phyloP scores from a whole-genome alignment of 2,888 invertebrate species.

The Ophraella communa region DNA sequence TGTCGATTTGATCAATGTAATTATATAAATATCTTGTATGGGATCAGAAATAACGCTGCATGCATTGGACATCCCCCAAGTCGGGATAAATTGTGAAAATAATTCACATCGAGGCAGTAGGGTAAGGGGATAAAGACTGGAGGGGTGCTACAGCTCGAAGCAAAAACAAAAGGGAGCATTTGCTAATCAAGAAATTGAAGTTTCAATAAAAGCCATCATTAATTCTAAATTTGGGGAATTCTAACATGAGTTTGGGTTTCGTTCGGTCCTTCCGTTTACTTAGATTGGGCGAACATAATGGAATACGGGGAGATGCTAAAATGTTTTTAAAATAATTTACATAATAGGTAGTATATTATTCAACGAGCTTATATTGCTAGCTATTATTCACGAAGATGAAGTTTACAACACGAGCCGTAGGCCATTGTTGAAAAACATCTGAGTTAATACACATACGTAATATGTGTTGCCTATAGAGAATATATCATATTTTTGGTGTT shows the following conservation, averaged over 20 bases:
- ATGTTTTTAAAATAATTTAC: too few species aligned
- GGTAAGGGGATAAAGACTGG: conserved; percentile 26
- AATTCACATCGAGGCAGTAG: conserved; percentile 49
- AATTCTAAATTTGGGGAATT: conserved; percentile 65
- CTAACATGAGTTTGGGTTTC: conserved; percentile 13
- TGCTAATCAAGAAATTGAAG: conserved; percentile 64
- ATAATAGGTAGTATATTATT: too few species aligned
- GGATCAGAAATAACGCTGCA: conserved; percentile 26
- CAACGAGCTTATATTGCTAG: too few species aligned
- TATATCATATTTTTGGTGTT: too few species aligned
- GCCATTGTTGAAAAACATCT: too few species aligned
- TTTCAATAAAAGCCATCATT: conserved; percentile 76
- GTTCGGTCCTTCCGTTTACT: conserved; percentile 1
- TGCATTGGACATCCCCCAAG: conserved; percentile 39
- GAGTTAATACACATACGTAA: too few species aligned
- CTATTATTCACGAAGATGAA: too few species aligned
- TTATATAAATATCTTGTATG: conserved; percentile 7
- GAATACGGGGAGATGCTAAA: neutral
- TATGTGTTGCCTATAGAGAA: too few species aligned
- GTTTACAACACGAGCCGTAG: too few species aligned
- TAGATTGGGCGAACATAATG: neutral
- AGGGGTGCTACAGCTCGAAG: conserved; percentile 31
- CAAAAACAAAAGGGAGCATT: conserved; percentile 44
- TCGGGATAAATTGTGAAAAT: conserved; percentile 56
- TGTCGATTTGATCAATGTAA: neutral